phyloP scores from a whole-genome alignment of 2,888 invertebrate species.

The Drosophila anomelani region DNA sequence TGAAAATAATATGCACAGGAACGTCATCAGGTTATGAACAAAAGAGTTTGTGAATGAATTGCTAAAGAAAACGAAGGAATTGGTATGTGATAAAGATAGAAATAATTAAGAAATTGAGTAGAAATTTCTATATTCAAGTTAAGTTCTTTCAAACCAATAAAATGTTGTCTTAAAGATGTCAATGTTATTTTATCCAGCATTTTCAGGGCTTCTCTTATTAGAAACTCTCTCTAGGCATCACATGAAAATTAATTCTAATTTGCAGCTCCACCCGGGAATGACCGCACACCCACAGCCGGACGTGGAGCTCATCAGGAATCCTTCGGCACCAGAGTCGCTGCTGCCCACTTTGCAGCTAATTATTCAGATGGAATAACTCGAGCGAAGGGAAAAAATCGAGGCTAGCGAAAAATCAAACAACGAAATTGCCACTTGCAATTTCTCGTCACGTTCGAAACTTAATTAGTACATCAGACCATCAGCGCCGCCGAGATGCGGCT shows the following conservation, averaged over 20 bases:
- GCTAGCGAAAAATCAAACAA: conserved; percentile 72
- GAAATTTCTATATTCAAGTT: too few relatives aligned
- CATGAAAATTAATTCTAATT: conserved; percentile 76
- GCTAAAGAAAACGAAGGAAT: not conserved
- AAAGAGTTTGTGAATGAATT: not conserved
- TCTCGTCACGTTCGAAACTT: conserved; percentile 80
- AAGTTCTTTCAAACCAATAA: too few relatives aligned
- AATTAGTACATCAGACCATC: conserved; percentile 81
- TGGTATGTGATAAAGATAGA: too few relatives aligned
- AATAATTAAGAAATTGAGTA: not conserved
- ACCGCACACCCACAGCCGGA: conserved; percentile 61
- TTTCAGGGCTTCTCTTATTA: not conserved
- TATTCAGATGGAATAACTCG: conserved; percentile 74
- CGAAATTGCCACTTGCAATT: conserved; percentile 79
- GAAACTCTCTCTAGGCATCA: conserved; percentile 27
- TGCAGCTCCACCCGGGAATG: conserved; percentile 62
- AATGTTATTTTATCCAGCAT: too few relatives aligned
- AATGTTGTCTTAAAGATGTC: too few relatives aligned
- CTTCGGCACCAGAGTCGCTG: conserved; percentile 53
- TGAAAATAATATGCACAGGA: conserved; percentile 19
- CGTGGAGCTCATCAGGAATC: conserved; percentile 41
- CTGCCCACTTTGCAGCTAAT: conserved; percentile 78
- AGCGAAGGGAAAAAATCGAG: conserved; percentile 21
- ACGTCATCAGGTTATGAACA: conserved; percentile 9
- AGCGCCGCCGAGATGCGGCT: conserved; percentile 43